These are phyloP conservation scores for Drosophila pectinifera DNA, from an alignment of 1,140 invertebrate species.

Conservation along the genomic window DNA sequence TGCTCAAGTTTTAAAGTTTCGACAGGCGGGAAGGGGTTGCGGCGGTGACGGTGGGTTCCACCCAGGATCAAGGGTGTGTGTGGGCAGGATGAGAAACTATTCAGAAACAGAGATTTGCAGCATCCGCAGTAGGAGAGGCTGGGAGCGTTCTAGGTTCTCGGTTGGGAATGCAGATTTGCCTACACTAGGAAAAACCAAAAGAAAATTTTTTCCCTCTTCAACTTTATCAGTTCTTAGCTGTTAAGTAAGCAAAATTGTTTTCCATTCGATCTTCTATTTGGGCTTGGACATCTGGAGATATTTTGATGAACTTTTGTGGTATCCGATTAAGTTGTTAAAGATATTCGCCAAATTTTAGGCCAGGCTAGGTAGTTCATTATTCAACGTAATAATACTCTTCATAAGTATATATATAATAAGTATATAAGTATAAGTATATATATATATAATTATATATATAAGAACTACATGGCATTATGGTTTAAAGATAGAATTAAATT, in stretches of 20 bases:
- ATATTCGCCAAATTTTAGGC: too few species aligned
- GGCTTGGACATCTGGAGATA: not conserved
- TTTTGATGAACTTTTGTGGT: not conserved
- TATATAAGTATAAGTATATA: too few species aligned
- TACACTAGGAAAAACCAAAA: conserved; percentile 2
- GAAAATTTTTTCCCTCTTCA: not conserved
- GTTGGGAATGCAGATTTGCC: conserved; percentile 61
- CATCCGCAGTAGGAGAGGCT: conserved; percentile 1
- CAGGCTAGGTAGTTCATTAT: too few species aligned
- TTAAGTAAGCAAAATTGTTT: not conserved
- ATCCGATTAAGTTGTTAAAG: not conserved
- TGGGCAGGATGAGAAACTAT: conserved; percentile 63
- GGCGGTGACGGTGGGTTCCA: conserved; percentile 3
- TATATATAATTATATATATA: too few species aligned
- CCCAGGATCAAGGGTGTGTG: conserved; percentile 34
- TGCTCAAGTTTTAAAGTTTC: conserved; percentile 80
- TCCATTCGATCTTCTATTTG: not conserved
- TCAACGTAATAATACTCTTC: too few species aligned
- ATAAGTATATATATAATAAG: too few species aligned
- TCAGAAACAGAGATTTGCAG: conserved; percentile 77
- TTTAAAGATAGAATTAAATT: too few species aligned
- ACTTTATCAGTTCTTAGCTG: too few species aligned
- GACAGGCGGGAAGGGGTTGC: conserved; percentile 33
- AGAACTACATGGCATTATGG: too few species aligned
- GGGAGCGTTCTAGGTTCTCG: conserved; percentile 22